Evolutionary conservation across 1,140 invertebrate genomes (phyloP).

Genomic region (Thaumatotibia leucotreta): DNA sequence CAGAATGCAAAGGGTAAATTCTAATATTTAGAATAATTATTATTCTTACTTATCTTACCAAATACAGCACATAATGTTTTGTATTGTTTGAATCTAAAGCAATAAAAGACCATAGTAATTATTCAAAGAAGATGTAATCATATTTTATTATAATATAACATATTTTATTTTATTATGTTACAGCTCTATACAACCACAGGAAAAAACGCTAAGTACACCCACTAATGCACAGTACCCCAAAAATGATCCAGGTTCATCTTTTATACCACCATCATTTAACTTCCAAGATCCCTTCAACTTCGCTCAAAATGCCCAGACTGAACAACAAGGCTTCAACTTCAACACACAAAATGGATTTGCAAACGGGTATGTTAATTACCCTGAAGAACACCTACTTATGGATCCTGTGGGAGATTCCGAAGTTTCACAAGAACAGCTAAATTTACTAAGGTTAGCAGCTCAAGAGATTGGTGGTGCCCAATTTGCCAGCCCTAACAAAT

Average conservation of each 20-base stretch:
- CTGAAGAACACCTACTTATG: constrained; percentile 40
- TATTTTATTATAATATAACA: background rate
- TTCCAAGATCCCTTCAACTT: constrained; percentile 47
- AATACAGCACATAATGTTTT: too few species aligned
- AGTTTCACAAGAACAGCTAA: constrained; percentile 64
- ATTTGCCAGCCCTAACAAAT: constrained; percentile 55
- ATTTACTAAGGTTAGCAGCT: constrained; percentile 64
- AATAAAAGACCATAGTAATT: too few species aligned
- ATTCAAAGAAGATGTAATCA: background rate
- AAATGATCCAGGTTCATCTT: constrained; percentile 39
- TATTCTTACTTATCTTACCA: too few species aligned
- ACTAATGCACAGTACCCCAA: constrained; percentile 43
- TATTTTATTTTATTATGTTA: constrained; percentile 18
- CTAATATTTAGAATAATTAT: too few species aligned
- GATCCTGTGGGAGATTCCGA: constrained; percentile 21
- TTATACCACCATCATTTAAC: constrained; percentile 45
- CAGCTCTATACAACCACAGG: constrained; percentile 53
- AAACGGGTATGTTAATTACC: constrained; percentile 59
- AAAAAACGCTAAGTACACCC: constrained; percentile 51
- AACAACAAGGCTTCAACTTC: constrained; percentile 53
- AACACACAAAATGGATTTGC: constrained; percentile 50
- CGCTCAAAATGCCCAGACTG: constrained; percentile 45
- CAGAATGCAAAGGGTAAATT: too few species aligned
- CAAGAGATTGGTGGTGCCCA: constrained; percentile 69
- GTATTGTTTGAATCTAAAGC: too few species aligned